Percentiles rank a stretch among this genome's conserved stretches.
Conservation (phyloP, 2,888 invertebrate species). For the Piscicola geometra region DNA sequence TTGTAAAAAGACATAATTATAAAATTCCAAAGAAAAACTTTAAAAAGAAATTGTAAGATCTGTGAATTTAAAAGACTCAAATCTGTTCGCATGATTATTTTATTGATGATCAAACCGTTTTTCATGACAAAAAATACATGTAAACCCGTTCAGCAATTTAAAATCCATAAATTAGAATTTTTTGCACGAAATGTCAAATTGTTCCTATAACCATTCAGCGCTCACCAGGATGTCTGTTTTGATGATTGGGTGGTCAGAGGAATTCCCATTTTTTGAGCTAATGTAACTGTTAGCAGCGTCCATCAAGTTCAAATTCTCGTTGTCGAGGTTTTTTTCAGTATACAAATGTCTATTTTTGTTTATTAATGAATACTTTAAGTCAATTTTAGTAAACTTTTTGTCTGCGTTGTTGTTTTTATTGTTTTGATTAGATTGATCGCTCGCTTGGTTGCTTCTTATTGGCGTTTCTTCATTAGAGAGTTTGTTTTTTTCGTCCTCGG, state of each 20-base stretch:
- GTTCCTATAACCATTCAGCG: background rate
- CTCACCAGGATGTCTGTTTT: background rate
- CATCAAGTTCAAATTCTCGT: background rate
- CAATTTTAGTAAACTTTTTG: no score
- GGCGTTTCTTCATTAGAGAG: background rate
- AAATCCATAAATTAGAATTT: no score
- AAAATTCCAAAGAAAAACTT: no score
- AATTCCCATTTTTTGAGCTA: background rate
- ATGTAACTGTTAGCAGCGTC: background rate
- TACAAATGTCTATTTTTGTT: background rate
- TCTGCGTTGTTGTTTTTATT: background rate
- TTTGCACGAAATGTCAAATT: no score
- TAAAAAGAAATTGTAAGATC: no score
- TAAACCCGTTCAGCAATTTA: no score
- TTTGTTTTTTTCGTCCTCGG: background rate
- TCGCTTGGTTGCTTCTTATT: background rate
- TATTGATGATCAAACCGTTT: no score
- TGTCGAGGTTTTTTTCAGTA: background rate
- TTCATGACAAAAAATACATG: no score
- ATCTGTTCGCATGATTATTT: no score
- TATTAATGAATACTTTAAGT: no score
- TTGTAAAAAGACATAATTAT: no score
- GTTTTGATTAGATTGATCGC: background rate
- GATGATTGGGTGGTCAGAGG: background rate
- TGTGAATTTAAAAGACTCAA: no score